A percentile compares a stretch with the other conserved stretches of the same genome.
phyloP scores from a whole-genome alignment of 2,888 invertebrate genomes.

The Platynereis dumerilii region DNA sequence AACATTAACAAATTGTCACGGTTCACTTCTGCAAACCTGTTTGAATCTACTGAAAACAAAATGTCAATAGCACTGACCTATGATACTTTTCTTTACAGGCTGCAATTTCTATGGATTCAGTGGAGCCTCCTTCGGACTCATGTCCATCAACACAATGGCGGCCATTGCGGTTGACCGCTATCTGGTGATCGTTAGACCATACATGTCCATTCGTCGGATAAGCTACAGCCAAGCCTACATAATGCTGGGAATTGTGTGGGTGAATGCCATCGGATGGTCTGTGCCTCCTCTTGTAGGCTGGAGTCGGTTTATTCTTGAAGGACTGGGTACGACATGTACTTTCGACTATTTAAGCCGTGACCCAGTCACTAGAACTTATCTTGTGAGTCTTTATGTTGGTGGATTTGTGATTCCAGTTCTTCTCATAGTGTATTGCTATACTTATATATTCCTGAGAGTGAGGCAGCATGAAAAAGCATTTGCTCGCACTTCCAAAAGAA shows the following conservation, averaged over 20 bases:
- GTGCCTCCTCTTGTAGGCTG: slow-evolving; percentile 26
- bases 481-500: background rate
- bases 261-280: slow-evolving; percentile 21
- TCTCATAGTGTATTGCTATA: slow-evolving; percentile 24
- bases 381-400: slow-evolving; percentile 15
- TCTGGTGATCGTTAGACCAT: slow-evolving; percentile 19
- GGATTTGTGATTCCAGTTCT: slow-evolving; percentile 21
- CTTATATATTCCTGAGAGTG: slow-evolving; percentile 8
- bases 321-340: slow-evolving; percentile 29
- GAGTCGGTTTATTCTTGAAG: slow-evolving; percentile 23
- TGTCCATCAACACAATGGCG: slow-evolving; percentile 29
- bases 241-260: slow-evolving; percentile 20
- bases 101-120: slow-evolving; percentile 23
- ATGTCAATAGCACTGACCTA: too few species aligned
- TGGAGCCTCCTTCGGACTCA: slow-evolving; percentile 24
- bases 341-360: slow-evolving; percentile 22
- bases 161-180: slow-evolving; percentile 28
- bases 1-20: too few species aligned
- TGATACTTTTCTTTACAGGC: slow-evolving; percentile 15
- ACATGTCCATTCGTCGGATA: background rate
- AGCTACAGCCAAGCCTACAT: background rate
- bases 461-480: background rate
- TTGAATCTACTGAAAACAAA: too few species aligned
- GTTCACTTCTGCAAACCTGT: too few species aligned
- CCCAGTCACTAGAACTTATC: background rate